Conservation (phyloP, 2,113 vertebrate species). For the Thalassarche chlororhynchos region DNA sequence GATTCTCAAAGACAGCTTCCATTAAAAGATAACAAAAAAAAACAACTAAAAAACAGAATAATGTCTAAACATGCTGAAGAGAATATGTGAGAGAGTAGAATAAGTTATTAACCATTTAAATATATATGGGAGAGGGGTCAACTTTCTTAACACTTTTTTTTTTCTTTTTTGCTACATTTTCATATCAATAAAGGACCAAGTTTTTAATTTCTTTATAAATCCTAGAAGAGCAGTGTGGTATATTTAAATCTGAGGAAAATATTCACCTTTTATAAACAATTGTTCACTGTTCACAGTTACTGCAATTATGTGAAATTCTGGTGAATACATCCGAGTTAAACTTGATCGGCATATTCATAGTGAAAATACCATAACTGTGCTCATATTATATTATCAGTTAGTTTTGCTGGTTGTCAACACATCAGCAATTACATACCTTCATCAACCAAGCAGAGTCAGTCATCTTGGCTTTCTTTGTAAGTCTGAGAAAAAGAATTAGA, state of each 20-base stretch:
- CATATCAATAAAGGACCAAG: not conserved
- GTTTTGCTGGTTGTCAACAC: not conserved
- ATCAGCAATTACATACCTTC: not conserved
- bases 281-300: not conserved
- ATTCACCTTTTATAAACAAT: not conserved
- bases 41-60: not conserved
- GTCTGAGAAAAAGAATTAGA: not conserved
- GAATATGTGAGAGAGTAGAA: not conserved
- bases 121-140: accelerated
- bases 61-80: not conserved
- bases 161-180: not conserved
- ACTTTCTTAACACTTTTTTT: not conserved
- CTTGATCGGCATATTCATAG: not conserved
- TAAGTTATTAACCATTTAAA: not conserved
- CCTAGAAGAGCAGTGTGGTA: not conserved
- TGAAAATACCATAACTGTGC: not conserved
- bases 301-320: not conserved
- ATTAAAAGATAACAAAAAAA: not conserved
- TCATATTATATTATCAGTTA: not conserved
- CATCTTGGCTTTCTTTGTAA: not conserved
- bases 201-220: not conserved
- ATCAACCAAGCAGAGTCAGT: not conserved
- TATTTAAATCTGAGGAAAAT: not conserved
- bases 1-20: not conserved
- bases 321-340: not conserved